A percentile compares a stretch with the other conserved stretches of the same genome.
These are phyloP conservation scores for Sterrhoptilus dennistouni DNA, from an alignment of 2,113 vertebrate genomes.

Conservation along the genomic window DNA sequence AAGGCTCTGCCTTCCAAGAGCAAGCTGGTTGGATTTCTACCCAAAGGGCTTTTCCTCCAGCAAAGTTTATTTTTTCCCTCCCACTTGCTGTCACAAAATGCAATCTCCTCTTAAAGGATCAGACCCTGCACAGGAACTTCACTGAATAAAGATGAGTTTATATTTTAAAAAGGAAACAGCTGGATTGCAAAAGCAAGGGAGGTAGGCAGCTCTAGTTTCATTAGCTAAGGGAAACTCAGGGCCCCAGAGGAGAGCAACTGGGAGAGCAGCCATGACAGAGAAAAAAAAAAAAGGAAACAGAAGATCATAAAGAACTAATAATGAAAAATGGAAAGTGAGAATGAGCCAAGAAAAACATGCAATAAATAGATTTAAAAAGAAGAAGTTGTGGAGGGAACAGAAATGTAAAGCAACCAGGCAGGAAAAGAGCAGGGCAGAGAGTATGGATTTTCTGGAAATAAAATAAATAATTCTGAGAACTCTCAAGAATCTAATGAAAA, in stretches of 20 bases:
- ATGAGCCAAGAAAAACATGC: slow-evolving; percentile 82
- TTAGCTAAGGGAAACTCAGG: slow-evolving; percentile 73
- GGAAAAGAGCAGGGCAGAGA: slow-evolving; percentile 46
- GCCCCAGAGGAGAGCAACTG: slow-evolving; percentile 77
- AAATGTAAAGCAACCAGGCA: slow-evolving; percentile 28
- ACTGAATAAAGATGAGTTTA: slow-evolving; percentile 76
- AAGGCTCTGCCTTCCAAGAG: slow-evolving; percentile 63
- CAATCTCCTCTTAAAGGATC: slow-evolving; percentile 73
- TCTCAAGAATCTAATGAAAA: background rate
- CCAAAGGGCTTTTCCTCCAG: slow-evolving; percentile 70
- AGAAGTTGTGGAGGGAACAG: background rate
- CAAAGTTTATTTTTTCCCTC: slow-evolving; percentile 61
- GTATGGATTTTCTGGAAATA: slow-evolving; percentile 32
- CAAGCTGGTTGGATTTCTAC: slow-evolving; percentile 79
- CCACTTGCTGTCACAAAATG: slow-evolving; percentile 74
- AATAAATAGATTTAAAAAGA: slow-evolving; percentile 75
- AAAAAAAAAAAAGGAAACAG: slow-evolving; percentile 67
- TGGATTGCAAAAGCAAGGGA: slow-evolving; percentile 80
- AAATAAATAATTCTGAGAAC: slow-evolving; percentile 44
- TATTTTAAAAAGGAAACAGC: slow-evolving; percentile 88
- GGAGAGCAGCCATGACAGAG: slow-evolving; percentile 76
- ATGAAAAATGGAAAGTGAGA: slow-evolving; percentile 82
- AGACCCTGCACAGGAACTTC: slow-evolving; percentile 68
- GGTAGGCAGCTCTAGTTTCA: slow-evolving; percentile 75
- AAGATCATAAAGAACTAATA: slow-evolving; percentile 83